A percentile compares a stretch with the other conserved stretches of the same genome.
Conservation (phyloP, 2,797 vertebrate genomes). For the Lagodon rhomboides region DNA sequence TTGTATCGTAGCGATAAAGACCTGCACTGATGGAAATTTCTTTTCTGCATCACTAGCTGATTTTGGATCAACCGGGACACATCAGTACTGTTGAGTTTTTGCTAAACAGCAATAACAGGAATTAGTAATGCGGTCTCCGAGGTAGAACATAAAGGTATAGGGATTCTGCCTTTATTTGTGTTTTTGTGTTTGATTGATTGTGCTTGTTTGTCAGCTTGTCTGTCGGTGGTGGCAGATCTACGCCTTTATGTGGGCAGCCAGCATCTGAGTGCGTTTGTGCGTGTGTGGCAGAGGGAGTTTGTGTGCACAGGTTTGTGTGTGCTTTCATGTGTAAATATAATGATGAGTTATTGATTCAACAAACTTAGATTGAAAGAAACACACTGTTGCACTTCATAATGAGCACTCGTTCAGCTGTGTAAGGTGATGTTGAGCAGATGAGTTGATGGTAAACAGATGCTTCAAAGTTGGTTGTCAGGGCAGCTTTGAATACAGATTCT, state of each 20-base stretch:
- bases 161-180: slow-evolving; percentile 1
- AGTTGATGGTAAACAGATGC: slow-evolving; percentile 38
- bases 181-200: slow-evolving; percentile 9
- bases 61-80: slow-evolving; percentile 2
- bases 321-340: slow-evolving; percentile 53
- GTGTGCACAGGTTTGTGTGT: slow-evolving; percentile 12
- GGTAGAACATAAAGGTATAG: not conserved
- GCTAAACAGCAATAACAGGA: slow-evolving; percentile 13
- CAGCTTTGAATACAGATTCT: slow-evolving; percentile 12
- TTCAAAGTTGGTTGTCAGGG: slow-evolving; percentile 12
- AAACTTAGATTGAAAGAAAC: slow-evolving; percentile 51
- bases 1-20: slow-evolving; percentile 32
- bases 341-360: slow-evolving; percentile 61
- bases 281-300: not conserved
- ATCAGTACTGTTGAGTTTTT: slow-evolving; percentile 5
- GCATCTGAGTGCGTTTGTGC: not conserved
- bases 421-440: slow-evolving; percentile 29
- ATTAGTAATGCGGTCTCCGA: not conserved
- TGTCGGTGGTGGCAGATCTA: not conserved
- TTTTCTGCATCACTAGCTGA: slow-evolving; percentile 2
- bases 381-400: slow-evolving; percentile 49
- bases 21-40: not conserved
- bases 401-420: slow-evolving; percentile 35
- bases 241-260: not conserved
- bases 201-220: not conserved